Base-by-base conservation (phyloP, 2,113 vertebrate species). In the Gymnocephalus cernua region DNA sequence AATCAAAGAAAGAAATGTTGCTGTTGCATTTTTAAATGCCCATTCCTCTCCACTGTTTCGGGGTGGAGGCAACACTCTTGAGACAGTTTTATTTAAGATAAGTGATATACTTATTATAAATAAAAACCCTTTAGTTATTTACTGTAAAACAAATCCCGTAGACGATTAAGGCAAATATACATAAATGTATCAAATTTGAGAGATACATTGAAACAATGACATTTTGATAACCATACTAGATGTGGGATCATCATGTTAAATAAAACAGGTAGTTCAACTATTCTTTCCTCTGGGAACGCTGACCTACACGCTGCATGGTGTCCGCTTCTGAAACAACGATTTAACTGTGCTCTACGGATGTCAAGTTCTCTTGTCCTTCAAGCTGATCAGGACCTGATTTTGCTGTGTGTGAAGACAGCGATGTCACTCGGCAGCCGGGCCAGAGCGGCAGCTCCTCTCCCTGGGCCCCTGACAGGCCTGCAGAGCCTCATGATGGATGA, bases 401-500 rank as follows among this genome's bases (percentile, higher is more conserved):
- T 85, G 70, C 82, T 8, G 66, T 21, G 70, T 41, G 83, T 58
- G 53, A 69, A 90, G 93, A 93, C 91, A 89, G 92, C 83, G 29
- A 85, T 94, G 95, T 94, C 89, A 93, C 90, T 87, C 83, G 63
- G 77, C 86, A 86, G 80, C 80, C 56, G 32, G 58, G 84, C 83
- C 83, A 11, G 92, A 94, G 89, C 94, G 94, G 93, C 94, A 95
- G 91, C 93, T 87, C 90, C 90, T 90, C 89, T 91, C 92, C 51
- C 79, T 45, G 82, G 91, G 91, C 91, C 83, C 77, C 89, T 95
- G 93, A 95, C 95, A 95, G 93, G 80, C 92, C 90, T 89, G 92
- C 91, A 84, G 88, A 94, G 92, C 88, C 81, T 91, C 90, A 94
- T 96, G 95, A 95, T 95, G 93, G 94, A 96, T 95, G 95, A 94